Conservation (phyloP, 2,113 vertebrate species). For the Lagenorhynchus albirostris region DNA sequence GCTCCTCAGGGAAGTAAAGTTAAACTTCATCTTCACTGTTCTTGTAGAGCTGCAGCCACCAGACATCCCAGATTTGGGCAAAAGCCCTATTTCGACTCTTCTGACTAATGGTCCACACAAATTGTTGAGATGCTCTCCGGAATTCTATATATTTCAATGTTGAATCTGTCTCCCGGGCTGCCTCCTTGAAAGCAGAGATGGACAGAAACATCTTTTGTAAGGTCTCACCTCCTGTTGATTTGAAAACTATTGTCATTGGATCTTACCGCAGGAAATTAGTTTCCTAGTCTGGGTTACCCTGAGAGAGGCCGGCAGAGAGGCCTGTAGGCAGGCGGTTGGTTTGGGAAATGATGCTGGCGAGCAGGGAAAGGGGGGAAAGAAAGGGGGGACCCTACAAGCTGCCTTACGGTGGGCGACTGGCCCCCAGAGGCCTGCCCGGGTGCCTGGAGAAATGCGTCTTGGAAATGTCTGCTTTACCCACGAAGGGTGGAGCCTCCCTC, state of each 20-base stretch:
- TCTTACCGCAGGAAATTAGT: background rate
- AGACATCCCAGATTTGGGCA: background rate
- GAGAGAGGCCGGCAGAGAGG: background rate
- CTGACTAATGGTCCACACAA: background rate
- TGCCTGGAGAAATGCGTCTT: background rate
- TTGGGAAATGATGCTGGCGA: background rate
- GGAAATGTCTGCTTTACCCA: background rate
- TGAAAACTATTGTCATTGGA: background rate
- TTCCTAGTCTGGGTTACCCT: background rate
- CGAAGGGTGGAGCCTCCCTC: background rate
- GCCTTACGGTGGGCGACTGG: no score
- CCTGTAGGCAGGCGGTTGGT: background rate
- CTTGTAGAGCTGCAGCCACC: background rate
- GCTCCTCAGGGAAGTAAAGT: background rate
- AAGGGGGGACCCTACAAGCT: background rate
- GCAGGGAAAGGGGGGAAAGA: no score
- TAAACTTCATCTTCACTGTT: background rate
- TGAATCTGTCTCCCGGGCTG: background rate
- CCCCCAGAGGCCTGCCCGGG: background rate
- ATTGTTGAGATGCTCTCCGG: background rate
- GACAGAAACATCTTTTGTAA: background rate
- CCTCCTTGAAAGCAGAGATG: background rate
- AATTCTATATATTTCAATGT: background rate
- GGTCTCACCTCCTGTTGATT: background rate
- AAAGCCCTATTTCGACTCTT: background rate